These are phyloP conservation scores for Poeciliopsis infans DNA, from an alignment of 2,797 vertebrate species.

Conservation along the genomic window DNA sequence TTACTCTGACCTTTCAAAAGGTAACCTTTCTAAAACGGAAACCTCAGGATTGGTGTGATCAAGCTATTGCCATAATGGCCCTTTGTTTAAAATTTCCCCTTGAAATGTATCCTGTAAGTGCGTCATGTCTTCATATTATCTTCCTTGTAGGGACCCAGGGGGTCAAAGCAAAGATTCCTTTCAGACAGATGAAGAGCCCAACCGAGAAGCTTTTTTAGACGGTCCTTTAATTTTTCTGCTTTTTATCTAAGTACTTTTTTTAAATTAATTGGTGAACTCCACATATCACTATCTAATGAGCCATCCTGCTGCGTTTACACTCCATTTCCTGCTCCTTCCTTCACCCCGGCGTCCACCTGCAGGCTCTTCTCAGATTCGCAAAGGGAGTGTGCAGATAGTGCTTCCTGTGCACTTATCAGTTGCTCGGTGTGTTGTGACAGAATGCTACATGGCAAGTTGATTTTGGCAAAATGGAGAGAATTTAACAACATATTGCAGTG, in stretches of 20 bases:
- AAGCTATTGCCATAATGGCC: background rate
- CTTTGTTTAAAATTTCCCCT: background rate
- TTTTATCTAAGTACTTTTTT: background rate
- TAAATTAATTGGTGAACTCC: slow-evolving; percentile 12
- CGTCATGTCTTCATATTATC: background rate
- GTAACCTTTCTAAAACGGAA: slow-evolving; percentile 19
- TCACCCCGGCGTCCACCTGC: slow-evolving; percentile 16
- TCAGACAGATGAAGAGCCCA: slow-evolving; percentile 9
- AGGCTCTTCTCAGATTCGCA: slow-evolving; percentile 39
- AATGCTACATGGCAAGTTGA: slow-evolving; percentile 11
- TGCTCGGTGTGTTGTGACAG: slow-evolving; percentile 31
- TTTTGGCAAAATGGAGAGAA: slow-evolving; percentile 13
- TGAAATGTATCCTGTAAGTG: background rate
- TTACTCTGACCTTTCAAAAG: slow-evolving; percentile 20
- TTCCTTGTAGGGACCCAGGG: background rate
- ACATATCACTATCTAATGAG: slow-evolving; percentile 8
- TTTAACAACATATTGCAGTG: background rate
- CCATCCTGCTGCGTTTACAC: slow-evolving; percentile 27
- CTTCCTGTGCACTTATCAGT: slow-evolving; percentile 32
- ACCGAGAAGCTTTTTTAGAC: slow-evolving; percentile 2
- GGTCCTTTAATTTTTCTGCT: background rate
- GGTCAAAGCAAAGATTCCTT: slow-evolving; percentile 28
- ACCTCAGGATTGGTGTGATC: background rate
- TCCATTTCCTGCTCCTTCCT: slow-evolving; percentile 4
- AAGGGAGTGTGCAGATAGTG: slow-evolving; percentile 11